Base-by-base conservation (phyloP, 2,797 vertebrate genomes). In the Lepilemur ruficaudatus region DNA sequence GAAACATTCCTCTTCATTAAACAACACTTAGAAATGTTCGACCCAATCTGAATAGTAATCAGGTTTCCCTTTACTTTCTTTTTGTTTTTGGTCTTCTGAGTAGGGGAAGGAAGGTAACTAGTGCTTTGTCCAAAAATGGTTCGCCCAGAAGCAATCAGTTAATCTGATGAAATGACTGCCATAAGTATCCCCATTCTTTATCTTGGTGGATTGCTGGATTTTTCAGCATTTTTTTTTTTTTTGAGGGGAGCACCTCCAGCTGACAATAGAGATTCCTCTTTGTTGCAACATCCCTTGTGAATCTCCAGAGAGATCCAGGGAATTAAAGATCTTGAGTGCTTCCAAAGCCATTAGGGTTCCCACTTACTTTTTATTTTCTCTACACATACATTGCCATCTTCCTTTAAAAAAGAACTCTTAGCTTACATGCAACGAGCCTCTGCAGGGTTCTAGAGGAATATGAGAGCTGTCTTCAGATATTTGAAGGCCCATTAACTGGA, bases 1-100 rank as follows among this genome's bases (percentile, higher is more conserved):
- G 95, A 92, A 94, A 91, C 78, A 80, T 85, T 95, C 32, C 13
- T 95, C 48, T 95, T 93, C 67, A 52, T 96, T 94, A 94, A 94
- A 63, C 2, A 46, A 57, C 11, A 5, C n/a, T 48, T 65, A 55
- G 69, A 83, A 95, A 84, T 88, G n/a, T 73, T 78, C 57, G 50
- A 2, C 25, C 67, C 46, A 86, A 67, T 0, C 7, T 59, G 73
- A 94, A 69, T 88, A 80, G 63, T 43, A 85, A 52, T 79, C 67
- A 81, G 78, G 2, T 28, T 41, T 35, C 4, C 5, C 7, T 55
- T 50, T 38, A 12, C 52, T 89, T 61, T 69, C 12, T 61, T 94
- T 84, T 96, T 83, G 22, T 17, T 72, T 38, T 84, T 22, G 4
- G 30, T 88, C 12, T 91, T 95, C 8, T 46, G 88, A 80, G 55